Evolutionary conservation across 2,113 vertebrate genomes (phyloP), one percentile per base, ranked within the genome.

Genomic region (Crocuta crocuta): DNA sequence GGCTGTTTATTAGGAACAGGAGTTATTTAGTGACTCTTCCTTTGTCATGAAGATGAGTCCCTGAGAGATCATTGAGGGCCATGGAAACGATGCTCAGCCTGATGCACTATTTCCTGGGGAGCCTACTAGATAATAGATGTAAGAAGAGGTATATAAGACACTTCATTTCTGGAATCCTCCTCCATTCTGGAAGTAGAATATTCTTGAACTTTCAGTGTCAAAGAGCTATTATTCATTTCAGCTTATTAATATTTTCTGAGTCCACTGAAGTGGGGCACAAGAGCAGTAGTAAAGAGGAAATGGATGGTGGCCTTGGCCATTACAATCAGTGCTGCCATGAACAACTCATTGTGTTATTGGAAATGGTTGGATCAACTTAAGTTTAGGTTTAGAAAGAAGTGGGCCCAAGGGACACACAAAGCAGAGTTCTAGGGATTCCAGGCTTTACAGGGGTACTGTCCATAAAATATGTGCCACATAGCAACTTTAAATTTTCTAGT

Each of bases 1-100:
- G 98, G 97, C 97, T 98, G 94, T 98, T 98, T 99, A 98, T 98
- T 98, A 98, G 97, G 97, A 98, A 98, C 84, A 95, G 98, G 97
- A 98, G 98, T 98, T 98, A 98, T 98, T 98, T 98, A 95, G 98
- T 97, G 97, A 98, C 98, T 98, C 97, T 94, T 97, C 87, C 92
- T 98, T 97, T 97, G 95, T 97, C 89, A 80, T 95, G 96, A 97
- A 98, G 93, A 98, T 97, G 97, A 97, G 97, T 98, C 98, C 97
- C 94, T 97, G 95, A 90, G 97, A 98, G 97, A 97, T 98, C 98
- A 97, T 24, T 89, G 91, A 98, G 45, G 97, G 96, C 92, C 91
- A 93, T 76, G 97, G 96, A 97, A 98, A 98, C 89, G 93, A 97
- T 94, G 95, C 96, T 97, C 68, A 98, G 97, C 97, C 97, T 53